A percentile compares a stretch with the other conserved stretches of the same genome.
Evolutionary conservation across 2,797 vertebrate species (phyloP).

Genomic region (Sebastes itinus): DNA sequence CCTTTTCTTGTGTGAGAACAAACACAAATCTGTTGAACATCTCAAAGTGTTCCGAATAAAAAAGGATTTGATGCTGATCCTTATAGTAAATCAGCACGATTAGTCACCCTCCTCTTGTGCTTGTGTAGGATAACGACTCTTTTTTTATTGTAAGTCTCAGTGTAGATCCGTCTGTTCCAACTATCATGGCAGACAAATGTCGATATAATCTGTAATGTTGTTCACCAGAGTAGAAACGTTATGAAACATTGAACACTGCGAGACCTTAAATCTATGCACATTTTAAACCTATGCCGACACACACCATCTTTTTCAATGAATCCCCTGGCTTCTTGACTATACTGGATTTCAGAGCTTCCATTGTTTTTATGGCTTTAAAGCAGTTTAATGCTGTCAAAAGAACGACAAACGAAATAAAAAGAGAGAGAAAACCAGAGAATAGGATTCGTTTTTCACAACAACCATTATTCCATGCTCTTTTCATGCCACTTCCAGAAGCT

Average conservation of each 20-base stretch:
- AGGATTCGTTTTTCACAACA: neutral
- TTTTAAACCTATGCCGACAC: neutral
- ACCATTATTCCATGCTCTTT: neutral
- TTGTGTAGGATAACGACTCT: neutral
- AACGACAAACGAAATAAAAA: neutral
- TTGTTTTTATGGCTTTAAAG: neutral
- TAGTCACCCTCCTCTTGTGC: neutral
- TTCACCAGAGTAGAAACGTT: neutral
- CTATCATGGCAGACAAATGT: neutral
- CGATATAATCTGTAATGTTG: neutral
- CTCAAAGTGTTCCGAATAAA: neutral
- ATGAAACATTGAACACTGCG: neutral
- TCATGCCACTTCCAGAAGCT: neutral
- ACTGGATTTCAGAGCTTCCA: neutral
- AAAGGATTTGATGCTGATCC: conserved; percentile 5
- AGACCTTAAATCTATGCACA: neutral
- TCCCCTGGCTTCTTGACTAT: neutral
- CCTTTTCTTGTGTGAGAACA: neutral
- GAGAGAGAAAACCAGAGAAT: neutral
- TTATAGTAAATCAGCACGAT: neutral
- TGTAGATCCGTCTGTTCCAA: neutral
- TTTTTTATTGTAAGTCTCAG: neutral
- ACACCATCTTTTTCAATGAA: neutral
- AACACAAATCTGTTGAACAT: conserved; percentile 4
- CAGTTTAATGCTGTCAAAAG: neutral